Base-by-base conservation (phyloP, 2,888 invertebrate species). In the Epistrophella euchroma region DNA sequence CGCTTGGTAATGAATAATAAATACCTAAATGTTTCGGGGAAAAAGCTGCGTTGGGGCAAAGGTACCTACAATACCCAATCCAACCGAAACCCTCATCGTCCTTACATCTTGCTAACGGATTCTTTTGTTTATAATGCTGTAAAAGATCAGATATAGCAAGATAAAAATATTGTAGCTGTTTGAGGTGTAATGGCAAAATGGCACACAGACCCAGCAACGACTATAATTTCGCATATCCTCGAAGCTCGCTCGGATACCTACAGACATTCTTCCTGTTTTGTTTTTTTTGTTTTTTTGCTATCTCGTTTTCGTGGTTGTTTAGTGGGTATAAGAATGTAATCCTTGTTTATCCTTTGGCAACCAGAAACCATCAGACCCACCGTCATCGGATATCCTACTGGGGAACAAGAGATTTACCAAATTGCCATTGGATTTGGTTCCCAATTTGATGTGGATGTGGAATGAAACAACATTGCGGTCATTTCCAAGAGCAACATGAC, bases 1-100 rank as follows among this genome's bases (percentile, higher is more conserved):
- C 74, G 75, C 78, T 50, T n/a, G 52, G 68, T 84, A 84, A 84
- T 84, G 84, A 84, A 84, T 75, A 84, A 80, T 80, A 84, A 84
- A 84, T 72, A n/a, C n/a, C n/a, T n/a, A 75, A 64, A 79, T 80
- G 84, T 74, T 84, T 71, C 22, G 64, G 62, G 62, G 78, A 83
- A 66, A 73, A 73, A 79, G 64, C 62, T 40, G 25, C 13, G 52
- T 55, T 68, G 68, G 28, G 60, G 15, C 15, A 60, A 7, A 10
- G 22, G 19, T 13, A 22, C 15, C 58, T 17, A 35, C 19, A 35
- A 52, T 25, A 15, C 13, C 25, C n/a, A n/a, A 4, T 1, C 11
- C 1, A n/a, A 15, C 13, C 25, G 7, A n/a, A 4, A 4, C 11
- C 1, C 15, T 13, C 47, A 78, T 55, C 78, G 32, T 55, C 35